Percentiles rank a stretch among this genome's conserved stretches.
These are phyloP conservation scores for Mormyrops boulengeri DNA, from an alignment of 2,797 vertebrate genomes.

Conservation along the genomic window DNA sequence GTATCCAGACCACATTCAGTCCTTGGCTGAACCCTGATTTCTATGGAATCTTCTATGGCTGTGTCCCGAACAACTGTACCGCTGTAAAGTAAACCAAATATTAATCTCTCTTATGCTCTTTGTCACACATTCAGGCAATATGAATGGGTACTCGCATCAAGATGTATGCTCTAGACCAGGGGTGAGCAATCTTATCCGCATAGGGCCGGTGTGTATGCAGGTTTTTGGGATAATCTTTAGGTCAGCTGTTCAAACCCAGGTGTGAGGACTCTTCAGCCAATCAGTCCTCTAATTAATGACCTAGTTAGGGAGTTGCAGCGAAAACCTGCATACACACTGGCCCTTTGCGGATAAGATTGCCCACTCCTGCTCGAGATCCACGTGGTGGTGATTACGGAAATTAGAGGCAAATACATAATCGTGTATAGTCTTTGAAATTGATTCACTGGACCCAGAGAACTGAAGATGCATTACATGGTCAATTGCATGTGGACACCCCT, in stretches of 20 bases:
- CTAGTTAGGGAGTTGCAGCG: too few relatives aligned
- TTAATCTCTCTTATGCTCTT: not conserved
- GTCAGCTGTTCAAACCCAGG: too few relatives aligned
- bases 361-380: too few relatives aligned
- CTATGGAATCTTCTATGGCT: constrained; percentile 29
- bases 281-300: too few relatives aligned
- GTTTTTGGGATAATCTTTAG: too few relatives aligned
- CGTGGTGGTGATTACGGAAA: not conserved
- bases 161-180: not conserved
- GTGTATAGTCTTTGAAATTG: not conserved
- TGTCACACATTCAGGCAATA: not conserved
- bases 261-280: too few relatives aligned
- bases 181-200: too few relatives aligned
- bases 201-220: too few relatives aligned
- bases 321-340: too few relatives aligned
- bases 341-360: too few relatives aligned
- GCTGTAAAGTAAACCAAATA: constrained; percentile 36
- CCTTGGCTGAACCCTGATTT: not conserved
- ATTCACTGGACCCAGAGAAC: not conserved
- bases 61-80: constrained; percentile 39
- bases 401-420: not conserved
- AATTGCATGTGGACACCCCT: not conserved
- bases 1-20: constrained; percentile 16
- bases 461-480: not conserved
- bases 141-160: not conserved